These are phyloP conservation scores for Ameiurus melas DNA, from an alignment of 2,113 vertebrate species.

Conservation along the genomic window DNA sequence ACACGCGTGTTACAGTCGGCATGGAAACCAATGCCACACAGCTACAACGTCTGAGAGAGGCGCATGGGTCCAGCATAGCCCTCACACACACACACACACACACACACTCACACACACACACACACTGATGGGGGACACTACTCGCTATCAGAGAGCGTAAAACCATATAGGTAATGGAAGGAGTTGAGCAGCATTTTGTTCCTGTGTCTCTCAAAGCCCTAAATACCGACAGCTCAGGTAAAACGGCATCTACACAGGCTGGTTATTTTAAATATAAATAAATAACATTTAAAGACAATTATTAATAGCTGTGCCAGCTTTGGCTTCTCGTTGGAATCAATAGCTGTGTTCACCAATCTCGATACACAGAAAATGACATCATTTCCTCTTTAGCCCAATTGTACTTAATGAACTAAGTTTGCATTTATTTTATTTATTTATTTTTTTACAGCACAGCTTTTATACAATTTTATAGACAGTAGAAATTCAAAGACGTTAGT, in stretches of 20 bases:
- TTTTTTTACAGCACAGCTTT: neutral
- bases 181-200: constrained; percentile 67
- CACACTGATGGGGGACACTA: constrained; percentile 43
- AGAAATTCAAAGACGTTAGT: neutral
- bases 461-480: neutral
- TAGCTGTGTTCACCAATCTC: neutral
- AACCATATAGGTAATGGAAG: constrained; percentile 30
- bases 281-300: neutral
- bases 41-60: constrained; percentile 66
- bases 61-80: constrained; percentile 63
- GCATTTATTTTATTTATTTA: neutral
- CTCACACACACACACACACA: constrained; percentile 57
- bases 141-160: constrained; percentile 34
- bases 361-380: neutral
- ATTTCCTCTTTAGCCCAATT: neutral
- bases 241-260: neutral
- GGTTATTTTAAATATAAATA: neutral
- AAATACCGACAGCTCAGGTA: no score
- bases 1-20: constrained; percentile 45
- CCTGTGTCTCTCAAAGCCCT: constrained; percentile 53
- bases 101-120: constrained; percentile 6
- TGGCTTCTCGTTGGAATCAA: neutral
- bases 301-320: neutral
- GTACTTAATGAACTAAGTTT: neutral
- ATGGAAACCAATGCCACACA: constrained; percentile 33